Conservation (phyloP, 2,888 invertebrate species). For the Mactromeris polynyma region DNA sequence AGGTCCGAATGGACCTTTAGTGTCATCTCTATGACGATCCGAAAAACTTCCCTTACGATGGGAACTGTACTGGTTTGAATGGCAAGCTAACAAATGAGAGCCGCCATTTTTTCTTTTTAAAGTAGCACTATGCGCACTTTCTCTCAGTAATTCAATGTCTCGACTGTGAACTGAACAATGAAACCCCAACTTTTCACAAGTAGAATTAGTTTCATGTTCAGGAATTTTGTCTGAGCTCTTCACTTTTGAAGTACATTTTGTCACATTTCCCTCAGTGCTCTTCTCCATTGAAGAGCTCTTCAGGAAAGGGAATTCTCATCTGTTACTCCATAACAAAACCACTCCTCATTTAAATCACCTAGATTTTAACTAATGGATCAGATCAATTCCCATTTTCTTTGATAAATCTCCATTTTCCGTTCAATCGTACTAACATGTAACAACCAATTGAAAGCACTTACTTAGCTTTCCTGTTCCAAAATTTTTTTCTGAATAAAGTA, state of each 20-base stretch:
- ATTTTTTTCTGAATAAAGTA: not conserved
- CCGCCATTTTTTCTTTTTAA: conserved; percentile 24
- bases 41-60: conserved; percentile 13
- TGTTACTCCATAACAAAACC: not conserved
- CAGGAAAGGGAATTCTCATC: conserved; percentile 3
- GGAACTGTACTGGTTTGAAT: not conserved
- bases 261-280: conserved; percentile 11
- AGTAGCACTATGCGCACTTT: not conserved
- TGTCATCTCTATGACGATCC: not conserved
- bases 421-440: not conserved
- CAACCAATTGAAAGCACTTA: not conserved
- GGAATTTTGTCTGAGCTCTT: not conserved
- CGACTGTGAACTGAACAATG: conserved; percentile 31
- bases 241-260: conserved; percentile 31
- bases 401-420: not conserved
- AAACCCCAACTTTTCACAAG: conserved; percentile 16
- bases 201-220: not conserved
- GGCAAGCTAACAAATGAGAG: not conserved
- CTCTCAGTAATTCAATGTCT: conserved; percentile 21
- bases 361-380: not conserved
- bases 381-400: not conserved
- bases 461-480: not conserved
- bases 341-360: not conserved
- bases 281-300: conserved; percentile 44
- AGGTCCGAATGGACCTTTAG: not conserved